Conservation (phyloP, 23 tunicate species). For the Ascidia mentula region DNA sequence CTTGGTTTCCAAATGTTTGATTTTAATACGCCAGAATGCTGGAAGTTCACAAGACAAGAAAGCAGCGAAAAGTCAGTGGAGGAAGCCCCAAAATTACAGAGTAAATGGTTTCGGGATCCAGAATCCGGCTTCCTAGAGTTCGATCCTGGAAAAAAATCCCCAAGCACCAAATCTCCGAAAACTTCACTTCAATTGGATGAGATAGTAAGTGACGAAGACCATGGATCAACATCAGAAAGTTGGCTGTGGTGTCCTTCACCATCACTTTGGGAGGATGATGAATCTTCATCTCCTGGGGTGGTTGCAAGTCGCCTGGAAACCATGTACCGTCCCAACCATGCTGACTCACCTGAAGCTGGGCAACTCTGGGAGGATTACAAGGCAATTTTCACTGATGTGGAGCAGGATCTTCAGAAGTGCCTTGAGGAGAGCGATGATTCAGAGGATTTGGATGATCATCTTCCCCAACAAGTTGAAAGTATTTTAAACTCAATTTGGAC, state of each 20-base stretch:
- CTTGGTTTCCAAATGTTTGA: too few relatives aligned
- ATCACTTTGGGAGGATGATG: conserved; percentile 76
- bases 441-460: neutral
- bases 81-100: conserved; percentile 11
- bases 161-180: conserved; percentile 18
- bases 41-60: neutral
- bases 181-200: neutral
- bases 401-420: neutral
- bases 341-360: conserved; percentile 30
- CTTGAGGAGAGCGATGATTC: neutral
- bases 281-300: conserved; percentile 12
- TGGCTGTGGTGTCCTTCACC: conserved; percentile 95
- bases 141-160: conserved; percentile 66
- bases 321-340: conserved; percentile 47
- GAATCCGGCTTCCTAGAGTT: conserved; percentile 75
- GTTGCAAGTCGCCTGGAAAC: conserved; percentile 75
- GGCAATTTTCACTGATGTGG: conserved; percentile 64
- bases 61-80: too few relatives aligned
- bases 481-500: conserved; percentile 1
- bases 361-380: conserved; percentile 71
- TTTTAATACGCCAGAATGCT: neutral
- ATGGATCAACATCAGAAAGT: conserved; percentile 31
- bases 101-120: conserved; percentile 92
- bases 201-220: neutral
- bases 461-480: neutral